A percentile compares a stretch with the other conserved stretches of the same genome.
Evolutionary conservation across 2,113 vertebrate species (phyloP).

Genomic region (Phaetusa simplex): DNA sequence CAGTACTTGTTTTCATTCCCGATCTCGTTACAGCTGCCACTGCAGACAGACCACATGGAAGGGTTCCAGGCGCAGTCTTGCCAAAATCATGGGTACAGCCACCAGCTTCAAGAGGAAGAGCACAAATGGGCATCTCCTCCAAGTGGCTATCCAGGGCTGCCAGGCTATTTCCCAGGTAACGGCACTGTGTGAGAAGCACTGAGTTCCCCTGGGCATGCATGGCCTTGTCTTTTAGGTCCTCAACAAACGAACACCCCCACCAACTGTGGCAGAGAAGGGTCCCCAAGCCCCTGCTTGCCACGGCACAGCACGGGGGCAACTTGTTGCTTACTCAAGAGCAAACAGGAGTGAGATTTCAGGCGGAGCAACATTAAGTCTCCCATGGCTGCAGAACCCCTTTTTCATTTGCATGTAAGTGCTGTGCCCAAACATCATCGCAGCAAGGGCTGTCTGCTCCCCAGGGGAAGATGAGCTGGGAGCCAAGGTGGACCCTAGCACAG

Average conservation of each 20-base stretch:
- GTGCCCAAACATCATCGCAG: neutral
- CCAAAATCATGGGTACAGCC: neutral
- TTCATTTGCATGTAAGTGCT: rapidly evolving
- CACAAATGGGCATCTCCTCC: neutral
- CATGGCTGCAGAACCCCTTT: neutral
- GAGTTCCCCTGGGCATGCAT: neutral
- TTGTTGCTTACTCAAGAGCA: neutral
- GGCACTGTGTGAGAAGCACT: neutral
- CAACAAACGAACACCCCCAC: neutral
- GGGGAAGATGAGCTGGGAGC: neutral
- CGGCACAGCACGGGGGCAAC: rapidly evolving
- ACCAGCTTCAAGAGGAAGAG: neutral
- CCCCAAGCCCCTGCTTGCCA: neutral
- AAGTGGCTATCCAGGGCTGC: neutral
- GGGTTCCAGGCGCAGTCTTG: neutral
- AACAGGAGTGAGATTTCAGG: neutral
- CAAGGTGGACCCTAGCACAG: neutral
- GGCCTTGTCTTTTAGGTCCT: neutral
- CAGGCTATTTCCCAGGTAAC: neutral
- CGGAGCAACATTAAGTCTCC: neutral
- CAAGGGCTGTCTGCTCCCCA: neutral
- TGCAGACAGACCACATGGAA: neutral
- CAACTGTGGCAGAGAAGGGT: neutral
- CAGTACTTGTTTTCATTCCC: neutral
- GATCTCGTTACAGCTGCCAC: neutral